Percentiles rank a stretch among this genome's conserved stretches.
Evolutionary conservation across 2,888 invertebrate species (phyloP).

Genomic region (Tetanocera ferruginea): DNA sequence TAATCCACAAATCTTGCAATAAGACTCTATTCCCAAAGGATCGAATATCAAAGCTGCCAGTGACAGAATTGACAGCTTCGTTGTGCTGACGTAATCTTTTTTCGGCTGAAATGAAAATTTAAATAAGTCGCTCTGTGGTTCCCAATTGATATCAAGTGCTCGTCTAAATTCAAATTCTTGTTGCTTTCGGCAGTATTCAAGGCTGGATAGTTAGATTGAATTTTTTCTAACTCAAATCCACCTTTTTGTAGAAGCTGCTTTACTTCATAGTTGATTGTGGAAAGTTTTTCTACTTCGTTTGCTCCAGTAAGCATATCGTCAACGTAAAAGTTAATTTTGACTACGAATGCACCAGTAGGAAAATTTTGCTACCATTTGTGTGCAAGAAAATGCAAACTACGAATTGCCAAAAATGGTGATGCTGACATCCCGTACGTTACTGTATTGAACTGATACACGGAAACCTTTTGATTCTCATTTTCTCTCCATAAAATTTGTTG

Average conservation of each 20-base stretch:
- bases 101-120: conserved; percentile 26
- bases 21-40: conserved; percentile 38
- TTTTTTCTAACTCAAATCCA: conserved; percentile 36
- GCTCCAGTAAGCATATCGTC: conserved; percentile 44
- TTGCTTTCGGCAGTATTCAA: conserved; percentile 8
- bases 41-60: conserved; percentile 36
- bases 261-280: conserved; percentile 13
- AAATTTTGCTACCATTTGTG: conserved; percentile 2
- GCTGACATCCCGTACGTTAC: conserved; percentile 39
- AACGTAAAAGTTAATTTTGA: conserved; percentile 29
- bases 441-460: conserved; percentile 36
- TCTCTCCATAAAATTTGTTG: conserved; percentile 9
- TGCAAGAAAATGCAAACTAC: conserved; percentile 21
- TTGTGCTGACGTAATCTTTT: neutral
- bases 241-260: conserved; percentile 3
- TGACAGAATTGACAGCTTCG: conserved; percentile 35
- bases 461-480: conserved; percentile 9
- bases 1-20: conserved; percentile 30
- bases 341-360: neutral
- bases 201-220: conserved; percentile 24
- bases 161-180: conserved; percentile 17
- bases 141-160: conserved; percentile 38
- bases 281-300: conserved; percentile 19
- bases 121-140: conserved; percentile 35
- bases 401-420: conserved; percentile 34